A percentile compares a stretch with the other conserved stretches of the same genome.
Conservation (phyloP, 1,140 invertebrate species). For the Nymphalis io region DNA sequence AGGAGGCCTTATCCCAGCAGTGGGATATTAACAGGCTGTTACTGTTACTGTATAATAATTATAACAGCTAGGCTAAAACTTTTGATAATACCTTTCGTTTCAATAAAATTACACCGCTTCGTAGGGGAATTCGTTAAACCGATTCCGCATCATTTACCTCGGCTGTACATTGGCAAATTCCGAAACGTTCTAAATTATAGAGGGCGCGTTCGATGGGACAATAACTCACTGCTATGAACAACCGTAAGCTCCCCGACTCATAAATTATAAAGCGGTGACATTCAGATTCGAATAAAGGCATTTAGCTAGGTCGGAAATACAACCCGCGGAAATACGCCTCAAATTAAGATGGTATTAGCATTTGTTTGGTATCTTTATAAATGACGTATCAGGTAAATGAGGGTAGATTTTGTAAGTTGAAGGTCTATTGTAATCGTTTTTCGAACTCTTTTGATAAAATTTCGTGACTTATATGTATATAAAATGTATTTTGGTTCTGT, state of each 20-base stretch:
- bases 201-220: slow-evolving; percentile 42
- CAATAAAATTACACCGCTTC: slow-evolving; percentile 9
- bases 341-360: slow-evolving; percentile 53
- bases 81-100: neutral
- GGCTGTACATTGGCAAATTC: slow-evolving; percentile 36
- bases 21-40: no score
- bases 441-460: no score
- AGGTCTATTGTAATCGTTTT: slow-evolving; percentile 6
- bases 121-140: slow-evolving; percentile 32
- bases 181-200: slow-evolving; percentile 38
- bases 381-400: slow-evolving; percentile 34
- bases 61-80: neutral
- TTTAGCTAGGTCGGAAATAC: slow-evolving; percentile 41
- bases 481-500: neutral
- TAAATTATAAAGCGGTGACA: slow-evolving; percentile 70
- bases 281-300: slow-evolving; percentile 61
- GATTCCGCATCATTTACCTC: slow-evolving; percentile 31
- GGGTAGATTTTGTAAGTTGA: slow-evolving; percentile 21
- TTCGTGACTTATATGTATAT: no score
- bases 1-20: no score
- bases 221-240: slow-evolving; percentile 55
- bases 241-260: slow-evolving; percentile 42
- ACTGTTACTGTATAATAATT: neutral
- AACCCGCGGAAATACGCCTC: slow-evolving; percentile 41
- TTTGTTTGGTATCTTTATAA: slow-evolving; percentile 40